Percentiles rank a stretch among this genome's conserved stretches.
These are phyloP conservation scores for Emmelina monodactyla DNA, from an alignment of 2,888 invertebrate genomes.

Conservation along the genomic window DNA sequence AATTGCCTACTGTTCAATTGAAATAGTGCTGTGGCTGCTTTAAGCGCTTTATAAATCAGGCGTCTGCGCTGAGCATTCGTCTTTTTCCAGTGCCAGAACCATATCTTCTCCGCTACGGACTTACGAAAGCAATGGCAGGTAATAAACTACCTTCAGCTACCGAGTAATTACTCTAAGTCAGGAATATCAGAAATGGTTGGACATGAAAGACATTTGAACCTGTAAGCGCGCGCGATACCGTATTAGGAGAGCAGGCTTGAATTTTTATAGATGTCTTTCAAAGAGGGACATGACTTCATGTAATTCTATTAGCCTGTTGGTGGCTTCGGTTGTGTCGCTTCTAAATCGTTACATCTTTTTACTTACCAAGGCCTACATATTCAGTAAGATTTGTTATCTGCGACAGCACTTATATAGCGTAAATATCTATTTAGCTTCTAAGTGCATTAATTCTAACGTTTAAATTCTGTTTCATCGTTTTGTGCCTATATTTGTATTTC, in stretches of 20 bases:
- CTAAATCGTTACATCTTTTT: too few relatives aligned
- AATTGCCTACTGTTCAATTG: constrained; percentile 12
- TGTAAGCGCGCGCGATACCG: constrained; percentile 3
- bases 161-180: constrained; percentile 20
- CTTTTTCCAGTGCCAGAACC: constrained; percentile 17
- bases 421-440: too few relatives aligned
- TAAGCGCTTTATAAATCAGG: background rate
- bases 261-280: background rate
- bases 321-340: too few relatives aligned
- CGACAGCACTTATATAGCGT: too few relatives aligned
- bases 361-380: too few relatives aligned
- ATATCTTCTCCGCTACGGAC: constrained; percentile 2
- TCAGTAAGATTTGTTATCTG: too few relatives aligned
- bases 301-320: too few relatives aligned
- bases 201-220: background rate
- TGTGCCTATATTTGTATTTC: too few relatives aligned
- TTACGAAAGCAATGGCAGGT: constrained; percentile 12
- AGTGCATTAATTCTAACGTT: too few relatives aligned
- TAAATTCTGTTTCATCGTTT: too few relatives aligned
- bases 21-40: constrained; percentile 1
- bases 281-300: too few relatives aligned
- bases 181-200: background rate
- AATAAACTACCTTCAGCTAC: constrained; percentile 20
- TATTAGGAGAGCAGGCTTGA: background rate
- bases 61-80: constrained; percentile 20